Evolutionary conservation across 2,888 invertebrate species (phyloP), one percentile per base, ranked within the genome.

Genomic region (Sinopyrophorus schimmeli): DNA sequence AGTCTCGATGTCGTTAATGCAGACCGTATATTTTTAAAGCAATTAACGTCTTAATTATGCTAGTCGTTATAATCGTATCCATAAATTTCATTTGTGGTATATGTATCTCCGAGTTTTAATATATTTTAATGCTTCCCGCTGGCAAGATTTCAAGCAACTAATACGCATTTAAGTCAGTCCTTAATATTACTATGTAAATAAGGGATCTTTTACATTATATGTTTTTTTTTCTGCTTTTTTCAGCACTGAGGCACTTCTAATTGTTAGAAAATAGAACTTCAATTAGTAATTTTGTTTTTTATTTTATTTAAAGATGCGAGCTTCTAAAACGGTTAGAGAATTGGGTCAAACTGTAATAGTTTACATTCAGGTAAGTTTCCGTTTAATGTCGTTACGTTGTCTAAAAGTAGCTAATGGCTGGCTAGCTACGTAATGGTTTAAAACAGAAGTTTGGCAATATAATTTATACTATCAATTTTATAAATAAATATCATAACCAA

Each of bases 91-190:
- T 11, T 16, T 23, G 30, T 37, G 21, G 10, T 18, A 6, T 6
- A 3, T n/a, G n/a, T n/a, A n/a, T n/a, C n/a, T n/a, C n/a, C 15
- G 34, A 35, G 35, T 43, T 43, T 27, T 43, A 37, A 37, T 35
- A 23, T 24, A 20, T 31, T 42, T 14, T 37, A 23, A 23, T 37
- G 14, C 35, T 20, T 26, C 30, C 44, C 16, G 28, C 35, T 44
- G 44, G 44, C 44, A 44, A 37, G 44, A n/a, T 21, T 21, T 44
- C 44, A 44, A 44, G 30, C 21, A n/a, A 9, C 27, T 18, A 30
- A 37, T 37, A 27, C 21, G 23, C 15, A 14, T 34, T 42, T 11
- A 16, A 18, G 34, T 32, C 27, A 26, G 18, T 42, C 20, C n/a
- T 23, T 5, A 26, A 26, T 21, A 26, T 42, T 34, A 28, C 21